These are phyloP conservation scores for Spea hammondii DNA, from an alignment of 2,797 vertebrate genomes.

Conservation along the genomic window DNA sequence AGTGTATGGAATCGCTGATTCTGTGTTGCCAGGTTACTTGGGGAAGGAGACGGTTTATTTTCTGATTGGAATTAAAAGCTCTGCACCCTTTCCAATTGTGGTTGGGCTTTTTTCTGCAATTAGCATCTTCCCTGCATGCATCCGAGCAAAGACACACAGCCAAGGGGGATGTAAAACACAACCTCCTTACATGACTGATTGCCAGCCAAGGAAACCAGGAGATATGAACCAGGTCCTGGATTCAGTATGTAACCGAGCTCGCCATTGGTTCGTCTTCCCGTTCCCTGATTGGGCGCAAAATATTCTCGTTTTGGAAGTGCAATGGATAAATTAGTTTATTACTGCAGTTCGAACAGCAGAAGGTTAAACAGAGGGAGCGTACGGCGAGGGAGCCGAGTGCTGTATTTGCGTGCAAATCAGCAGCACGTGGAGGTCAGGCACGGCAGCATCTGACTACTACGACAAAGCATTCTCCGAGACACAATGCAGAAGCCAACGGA, in stretches of 20 bases:
- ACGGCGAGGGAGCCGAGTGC: constrained; percentile 9
- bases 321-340: constrained; percentile 33
- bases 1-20: constrained; percentile 32
- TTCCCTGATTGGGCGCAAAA: constrained; percentile 38
- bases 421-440: constrained; percentile 33
- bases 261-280: constrained; percentile 22
- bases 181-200: constrained; percentile 46
- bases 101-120: constrained; percentile 27
- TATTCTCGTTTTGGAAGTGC: constrained; percentile 37
- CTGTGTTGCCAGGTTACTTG: constrained; percentile 51
- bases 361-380: constrained; percentile 42
- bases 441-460: background rate
- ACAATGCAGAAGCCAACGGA: background rate
- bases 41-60: constrained; percentile 12
- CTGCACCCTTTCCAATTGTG: constrained; percentile 34
- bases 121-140: constrained; percentile 44
- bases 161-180: constrained; percentile 33
- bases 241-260: constrained; percentile 23
- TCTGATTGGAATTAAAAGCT: constrained; percentile 25
- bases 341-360: constrained; percentile 43
- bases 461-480: background rate
- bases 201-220: constrained; percentile 34
- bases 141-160: constrained; percentile 36
- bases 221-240: constrained; percentile 16
- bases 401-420: constrained; percentile 26